Conservation (phyloP, 2,113 vertebrate species). For the Oncorhynchus masou region DNA sequence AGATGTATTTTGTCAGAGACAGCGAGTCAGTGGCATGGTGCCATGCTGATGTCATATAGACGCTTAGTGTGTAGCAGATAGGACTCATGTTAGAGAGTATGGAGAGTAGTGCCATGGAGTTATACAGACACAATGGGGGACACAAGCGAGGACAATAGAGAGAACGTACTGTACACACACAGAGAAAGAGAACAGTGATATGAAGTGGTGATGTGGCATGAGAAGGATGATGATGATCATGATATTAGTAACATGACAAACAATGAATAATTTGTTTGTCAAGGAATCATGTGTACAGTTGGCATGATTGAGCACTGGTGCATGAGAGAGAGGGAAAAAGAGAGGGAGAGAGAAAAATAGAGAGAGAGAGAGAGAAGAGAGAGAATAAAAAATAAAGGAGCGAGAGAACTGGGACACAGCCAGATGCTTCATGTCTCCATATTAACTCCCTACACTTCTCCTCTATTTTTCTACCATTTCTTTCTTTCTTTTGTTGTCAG, state of each 20-base stretch:
- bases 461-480: slow-evolving; percentile 45
- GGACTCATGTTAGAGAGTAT: not conserved
- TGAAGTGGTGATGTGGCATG: slow-evolving; percentile 16
- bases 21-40: slow-evolving; percentile 1
- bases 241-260: slow-evolving; percentile 1
- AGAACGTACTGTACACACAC: not conserved
- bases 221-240: slow-evolving; percentile 30
- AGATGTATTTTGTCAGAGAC: not conserved
- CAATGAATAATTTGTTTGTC: not conserved
- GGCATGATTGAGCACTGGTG: not conserved
- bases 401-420: not conserved
- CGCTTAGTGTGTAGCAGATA: not conserved
- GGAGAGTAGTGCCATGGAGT: not conserved
- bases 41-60: slow-evolving; percentile 6
- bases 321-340: not conserved
- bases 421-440: slow-evolving; percentile 74
- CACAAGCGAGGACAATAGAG: not conserved
- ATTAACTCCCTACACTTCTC: slow-evolving; percentile 70
- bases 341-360: slow-evolving; percentile 3
- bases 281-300: not conserved
- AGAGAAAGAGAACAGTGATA: not conserved
- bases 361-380: not conserved
- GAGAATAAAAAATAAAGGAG: slow-evolving; percentile 36
- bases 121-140: not conserved
- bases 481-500: slow-evolving; percentile 76